These are phyloP conservation scores for Oreochromis niloticus DNA, from an alignment of 2,113 vertebrate genomes.

Conservation along the genomic window DNA sequence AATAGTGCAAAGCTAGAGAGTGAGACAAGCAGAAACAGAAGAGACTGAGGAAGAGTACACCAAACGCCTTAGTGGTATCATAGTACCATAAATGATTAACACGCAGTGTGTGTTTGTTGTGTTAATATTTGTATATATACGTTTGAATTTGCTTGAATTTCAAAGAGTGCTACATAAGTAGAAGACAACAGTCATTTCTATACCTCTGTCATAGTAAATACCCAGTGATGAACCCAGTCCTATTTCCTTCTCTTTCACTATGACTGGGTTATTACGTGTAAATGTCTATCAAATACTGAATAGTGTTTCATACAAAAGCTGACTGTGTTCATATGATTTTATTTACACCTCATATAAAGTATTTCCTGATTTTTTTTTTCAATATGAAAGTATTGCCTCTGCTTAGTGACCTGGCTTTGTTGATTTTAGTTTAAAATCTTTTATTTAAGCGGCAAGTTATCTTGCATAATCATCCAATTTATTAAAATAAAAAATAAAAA, in stretches of 20 bases:
- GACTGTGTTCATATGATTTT: neutral
- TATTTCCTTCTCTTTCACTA: conserved; percentile 39
- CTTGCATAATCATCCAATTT: neutral
- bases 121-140: neutral
- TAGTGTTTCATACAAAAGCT: neutral
- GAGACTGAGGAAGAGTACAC: neutral
- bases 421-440: neutral
- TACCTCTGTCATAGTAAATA: conserved; percentile 26
- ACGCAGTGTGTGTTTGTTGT: neutral
- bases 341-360: neutral
- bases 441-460: neutral
- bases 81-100: conserved; percentile 15
- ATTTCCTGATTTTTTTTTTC: neutral
- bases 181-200: conserved; percentile 52
- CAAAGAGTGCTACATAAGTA: neutral
- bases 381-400: neutral
- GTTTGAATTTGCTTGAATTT: conserved; percentile 20
- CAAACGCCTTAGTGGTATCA: neutral
- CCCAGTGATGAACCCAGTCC: conserved; percentile 9
- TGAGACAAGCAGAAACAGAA: neutral
- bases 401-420: neutral
- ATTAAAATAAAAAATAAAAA: neutral
- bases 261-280: conserved; percentile 27
- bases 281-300: neutral
- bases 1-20: neutral